A percentile compares a stretch with the other conserved stretches of the same genome.
phyloP scores from a whole-genome alignment of 2,888 invertebrate genomes.

The Mesorhabditis belari region DNA sequence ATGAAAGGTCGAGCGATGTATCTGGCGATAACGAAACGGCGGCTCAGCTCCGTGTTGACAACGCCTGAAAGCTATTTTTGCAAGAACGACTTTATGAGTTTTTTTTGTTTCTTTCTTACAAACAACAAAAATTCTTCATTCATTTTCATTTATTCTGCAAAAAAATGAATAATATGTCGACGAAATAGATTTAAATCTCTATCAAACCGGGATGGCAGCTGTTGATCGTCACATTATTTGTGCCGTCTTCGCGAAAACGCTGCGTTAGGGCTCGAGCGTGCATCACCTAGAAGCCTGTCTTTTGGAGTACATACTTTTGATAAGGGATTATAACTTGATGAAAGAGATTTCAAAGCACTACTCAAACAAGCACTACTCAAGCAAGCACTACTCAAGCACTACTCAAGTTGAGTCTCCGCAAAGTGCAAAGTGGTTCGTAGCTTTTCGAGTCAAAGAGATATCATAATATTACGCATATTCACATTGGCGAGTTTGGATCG shows the following conservation, averaged over 20 bases:
- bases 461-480: neutral
- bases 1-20: constrained; percentile 30
- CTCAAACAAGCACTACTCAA: too few species aligned
- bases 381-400: too few species aligned
- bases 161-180: too few species aligned
- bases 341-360: too few species aligned
- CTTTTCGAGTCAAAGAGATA: neutral
- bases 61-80: too few species aligned
- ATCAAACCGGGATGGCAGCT: constrained; percentile 75
- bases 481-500: constrained; percentile 50
- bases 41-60: constrained; percentile 31
- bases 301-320: too few species aligned
- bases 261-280: constrained; percentile 44
- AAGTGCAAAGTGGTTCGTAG: neutral
- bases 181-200: too few species aligned
- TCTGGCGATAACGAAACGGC: constrained; percentile 18
- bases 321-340: too few species aligned
- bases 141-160: too few species aligned
- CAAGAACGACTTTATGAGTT: too few species aligned
- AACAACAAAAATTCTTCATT: neutral
- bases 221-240: constrained; percentile 61
- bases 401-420: too few species aligned
- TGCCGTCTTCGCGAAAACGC: constrained; percentile 32
- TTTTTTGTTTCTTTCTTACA: too few species aligned
- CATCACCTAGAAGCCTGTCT: constrained; percentile 36